These are phyloP conservation scores for Lasiommata megera DNA, from an alignment of 2,888 invertebrate genomes.

Conservation along the genomic window DNA sequence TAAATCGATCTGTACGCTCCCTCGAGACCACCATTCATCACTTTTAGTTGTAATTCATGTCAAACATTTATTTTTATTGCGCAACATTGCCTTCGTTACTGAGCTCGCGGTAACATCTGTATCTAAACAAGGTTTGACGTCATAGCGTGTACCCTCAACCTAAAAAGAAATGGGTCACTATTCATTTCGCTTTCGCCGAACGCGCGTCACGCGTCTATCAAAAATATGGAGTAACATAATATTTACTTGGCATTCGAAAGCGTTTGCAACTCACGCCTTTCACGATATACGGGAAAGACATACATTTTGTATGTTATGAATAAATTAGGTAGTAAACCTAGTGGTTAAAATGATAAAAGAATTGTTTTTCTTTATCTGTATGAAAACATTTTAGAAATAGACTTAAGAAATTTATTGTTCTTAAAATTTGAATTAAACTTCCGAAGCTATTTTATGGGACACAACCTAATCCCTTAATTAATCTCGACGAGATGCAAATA, in stretches of 20 bases:
- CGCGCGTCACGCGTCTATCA: slow-evolving; percentile 57
- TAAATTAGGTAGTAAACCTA: too few species aligned
- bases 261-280: neutral
- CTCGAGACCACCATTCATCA: slow-evolving; percentile 27
- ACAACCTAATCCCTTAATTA: too few species aligned
- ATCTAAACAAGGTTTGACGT: slow-evolving; percentile 58
- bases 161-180: slow-evolving; percentile 66
- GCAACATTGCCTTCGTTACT: slow-evolving; percentile 50
- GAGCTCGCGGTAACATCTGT: slow-evolving; percentile 38
- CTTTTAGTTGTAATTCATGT: slow-evolving; percentile 28
- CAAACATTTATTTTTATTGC: slow-evolving; percentile 55
- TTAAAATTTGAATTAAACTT: too few species aligned
- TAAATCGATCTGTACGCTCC: slow-evolving; percentile 31
- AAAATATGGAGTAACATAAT: slow-evolving; percentile 30
- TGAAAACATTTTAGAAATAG: too few species aligned
- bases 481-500: too few species aligned
- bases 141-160: slow-evolving; percentile 51
- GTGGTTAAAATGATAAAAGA: too few species aligned
- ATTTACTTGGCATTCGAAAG: slow-evolving; percentile 7
- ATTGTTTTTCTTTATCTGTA: too few species aligned
- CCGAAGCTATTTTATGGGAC: too few species aligned
- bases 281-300: neutral
- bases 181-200: slow-evolving; percentile 51
- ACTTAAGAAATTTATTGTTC: too few species aligned
- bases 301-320: too few species aligned